Base-by-base conservation (phyloP, 2,113 vertebrate species). In the Corydoras maculifer region DNA sequence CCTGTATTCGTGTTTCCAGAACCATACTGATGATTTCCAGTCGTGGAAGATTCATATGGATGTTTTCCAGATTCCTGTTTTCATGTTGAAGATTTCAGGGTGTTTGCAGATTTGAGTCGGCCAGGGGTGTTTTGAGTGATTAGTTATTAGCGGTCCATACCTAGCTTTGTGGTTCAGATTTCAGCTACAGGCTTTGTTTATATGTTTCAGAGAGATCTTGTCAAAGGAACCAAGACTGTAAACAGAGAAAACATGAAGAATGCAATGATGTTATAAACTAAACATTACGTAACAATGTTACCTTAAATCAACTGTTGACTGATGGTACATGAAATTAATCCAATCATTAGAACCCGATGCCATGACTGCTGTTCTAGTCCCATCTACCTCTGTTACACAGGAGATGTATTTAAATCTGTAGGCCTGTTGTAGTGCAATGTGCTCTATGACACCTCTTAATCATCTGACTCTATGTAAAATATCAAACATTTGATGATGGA, bases 221-320 rank as follows among this genome's bases (percentile, higher is more conserved):
- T 94, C 93, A 94, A 92, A 94, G 93, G 89, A 94, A 94, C 93
- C 93, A 94, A 83, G 93, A 94, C 93, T 94, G 88, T 73, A 86
- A 54, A 62, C 75, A 75, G 73, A 72, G 59, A 74, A 53, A 73
- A 14, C 9, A 11, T 8, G 11, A 8, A 55, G 50, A 12, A 48
- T 63, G 49, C 1, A 9, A 14, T 4, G 31, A 58, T 35, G 32
- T 43, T 43, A 43, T 43, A 43, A 43, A 43, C 35, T 2, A 43
- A 43, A 43, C 35, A 43, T 43, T 8, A 43, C 2, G 35, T 43
- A 43, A 43, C 35, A 43, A 4, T 8, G 35, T 43, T 5, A 43
- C 35, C 35, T 43, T 43, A 43, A 43, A 43, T 43, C 35, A 43
- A 43, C 35, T 43, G 35, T 4, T 43, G 4, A 43, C 4, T 43